Evolutionary conservation across 2,888 invertebrate species (phyloP), one percentile per base, ranked within the genome.

Genomic region (Enchytraeus crypticus): DNA sequence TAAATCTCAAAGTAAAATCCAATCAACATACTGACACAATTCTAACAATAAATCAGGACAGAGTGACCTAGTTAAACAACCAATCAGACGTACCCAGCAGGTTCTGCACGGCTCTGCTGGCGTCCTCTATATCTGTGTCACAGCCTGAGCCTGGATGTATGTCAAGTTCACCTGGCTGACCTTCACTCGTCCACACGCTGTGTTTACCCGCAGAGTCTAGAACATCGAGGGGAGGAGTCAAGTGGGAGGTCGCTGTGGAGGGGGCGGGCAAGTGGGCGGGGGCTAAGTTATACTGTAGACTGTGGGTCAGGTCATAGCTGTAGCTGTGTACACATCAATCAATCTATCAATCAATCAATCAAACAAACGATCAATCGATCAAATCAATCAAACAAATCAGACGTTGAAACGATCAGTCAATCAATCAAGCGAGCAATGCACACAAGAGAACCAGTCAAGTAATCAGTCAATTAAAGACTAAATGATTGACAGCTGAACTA

Each of bases 291-390:
- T 90, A 89, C 82, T 98, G 97, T 30, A 98, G 82, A 0, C 92
- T 92, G 70, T 95, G 90, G 0, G 91, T 92, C 63, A 95, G 82
- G 79, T 95, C 93, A 81, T 95, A 95, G 67, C 92, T 92, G 75
- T 93, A 95, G 79, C 92, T 89, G 77, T 69, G 45, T n/a, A n/a
- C n/a, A n/a, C n/a, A n/a, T n/a, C n/a, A n/a, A n/a, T n/a, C n/a
- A n/a, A n/a, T n/a, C n/a, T n/a, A n/a, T n/a, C n/a, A n/a, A n/a
- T n/a, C n/a, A n/a, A n/a, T n/a, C n/a, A n/a, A n/a, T n/a, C n/a
- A n/a, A n/a, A n/a, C n/a, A n/a, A n/a, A n/a, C n/a, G n/a, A n/a
- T n/a, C n/a, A n/a, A n/a, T n/a, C 30, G 53, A 27, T 30, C 30
- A n/a, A n/a, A 18, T 47, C 23, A 47, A 21, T 26, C 3, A 21